A percentile compares a stretch with the other conserved stretches of the same genome.
Conservation (phyloP, 2,888 invertebrate species). For the Cephus spinipes region DNA sequence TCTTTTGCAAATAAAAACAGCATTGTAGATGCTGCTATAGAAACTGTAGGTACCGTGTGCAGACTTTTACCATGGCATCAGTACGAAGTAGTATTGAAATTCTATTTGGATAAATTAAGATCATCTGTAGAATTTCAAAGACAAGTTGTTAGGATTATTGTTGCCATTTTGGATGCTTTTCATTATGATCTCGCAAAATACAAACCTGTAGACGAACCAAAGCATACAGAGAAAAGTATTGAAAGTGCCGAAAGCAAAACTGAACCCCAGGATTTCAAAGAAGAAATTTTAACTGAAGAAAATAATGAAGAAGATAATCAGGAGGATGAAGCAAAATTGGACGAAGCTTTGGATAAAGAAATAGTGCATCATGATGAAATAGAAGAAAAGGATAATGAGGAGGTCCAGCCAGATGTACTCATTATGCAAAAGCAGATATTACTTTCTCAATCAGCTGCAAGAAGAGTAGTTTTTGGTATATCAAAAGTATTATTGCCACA, state of each 20-base stretch:
- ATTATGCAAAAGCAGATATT: conserved; percentile 68
- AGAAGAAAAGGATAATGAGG: conserved; percentile 26
- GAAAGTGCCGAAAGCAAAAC: conserved; percentile 34
- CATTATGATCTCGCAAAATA: conserved; percentile 88
- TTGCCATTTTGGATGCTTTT: conserved; percentile 88
- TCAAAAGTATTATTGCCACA: conserved; percentile 82
- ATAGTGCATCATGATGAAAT: conserved; percentile 58
- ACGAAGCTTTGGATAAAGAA: conserved; percentile 54
- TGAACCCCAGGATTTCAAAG: conserved; percentile 58
- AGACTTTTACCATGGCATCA: conserved; percentile 88
- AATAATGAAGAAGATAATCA: conserved; percentile 44
- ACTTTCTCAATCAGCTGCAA: conserved; percentile 79
- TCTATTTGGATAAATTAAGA: conserved; percentile 83
- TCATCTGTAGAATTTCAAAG: conserved; percentile 82
- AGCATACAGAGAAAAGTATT: conserved; percentile 38
- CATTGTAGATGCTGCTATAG: conserved; percentile 87
- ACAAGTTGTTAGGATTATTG: conserved; percentile 81
- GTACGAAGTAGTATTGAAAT: conserved; percentile 85
- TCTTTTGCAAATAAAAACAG: conserved; percentile 82
- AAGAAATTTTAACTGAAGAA: conserved; percentile 63
- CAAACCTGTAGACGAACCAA: conserved; percentile 44
- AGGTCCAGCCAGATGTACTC: conserved; percentile 26
- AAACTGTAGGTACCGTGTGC: conserved; percentile 82
- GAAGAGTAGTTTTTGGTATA: conserved; percentile 79
- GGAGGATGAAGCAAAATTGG: conserved; percentile 39